Evolutionary conservation across 2,113 vertebrate species (phyloP), one percentile per base, ranked within the genome.

Genomic region (Xiphophorus maculatus): DNA sequence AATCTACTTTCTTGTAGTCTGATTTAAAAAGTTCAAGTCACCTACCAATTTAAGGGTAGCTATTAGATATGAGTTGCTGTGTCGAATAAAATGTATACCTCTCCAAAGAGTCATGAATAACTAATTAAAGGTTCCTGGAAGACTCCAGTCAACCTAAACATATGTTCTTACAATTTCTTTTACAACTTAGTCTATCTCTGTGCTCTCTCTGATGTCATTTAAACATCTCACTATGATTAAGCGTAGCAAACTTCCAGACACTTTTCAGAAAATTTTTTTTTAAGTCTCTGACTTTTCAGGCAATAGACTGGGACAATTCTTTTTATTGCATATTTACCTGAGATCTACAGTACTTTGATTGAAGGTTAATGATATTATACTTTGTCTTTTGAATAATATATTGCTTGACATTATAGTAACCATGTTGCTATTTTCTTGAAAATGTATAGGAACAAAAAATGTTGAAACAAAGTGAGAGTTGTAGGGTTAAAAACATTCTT

Each of bases 401-500:
- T 42, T 15, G 3, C 14, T 48, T 48, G 44, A 48, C 44, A 19
- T 1, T 32, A 67, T 51, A 73, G 71, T 40, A n/a, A 44, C 19
- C 73, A 27, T 84, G 68, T 85, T 79, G 1, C 44, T 48, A 0
- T 82, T 76, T 48, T 30, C 76, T 66, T 66, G 3, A 25, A 30
- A 76, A 69, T 14, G 19, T 87, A 72, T 74, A 63, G 74, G 69
- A 82, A 85, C 83, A 66, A 71, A 77, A 74, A 62, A 17, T 32
- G 75, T 63, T 85, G 75, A 65, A 73, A 84, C 80, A 82, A 84
- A 80, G 71, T 84, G 70, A 69, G 82, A 84, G 73, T 35, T 60
- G 74, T 74, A 83, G 61, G 69, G 78, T 87, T 82, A 33, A 74
- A 42, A 85, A 88, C n/a, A n/a, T n/a, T n/a, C n/a, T n/a, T n/a